A percentile compares a stretch with the other conserved stretches of the same genome.
Evolutionary conservation across 2,113 vertebrate species (phyloP).

Genomic region (Gavia stellata): DNA sequence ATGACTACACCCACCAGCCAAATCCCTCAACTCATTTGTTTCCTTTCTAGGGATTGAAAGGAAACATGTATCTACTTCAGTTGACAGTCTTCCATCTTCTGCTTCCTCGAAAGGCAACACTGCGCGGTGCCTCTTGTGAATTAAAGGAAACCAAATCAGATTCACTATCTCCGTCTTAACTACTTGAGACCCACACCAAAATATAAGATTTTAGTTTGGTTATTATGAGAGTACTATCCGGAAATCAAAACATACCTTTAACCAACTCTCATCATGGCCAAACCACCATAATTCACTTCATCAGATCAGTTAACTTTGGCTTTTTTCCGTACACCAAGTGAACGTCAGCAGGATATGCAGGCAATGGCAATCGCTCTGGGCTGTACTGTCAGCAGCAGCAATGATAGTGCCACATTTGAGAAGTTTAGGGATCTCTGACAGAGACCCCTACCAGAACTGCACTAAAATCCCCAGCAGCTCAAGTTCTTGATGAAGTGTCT

Average conservation of each 20-base stretch:
- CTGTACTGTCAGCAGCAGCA: not conserved
- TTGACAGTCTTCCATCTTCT: not conserved
- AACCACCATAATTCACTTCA: not conserved
- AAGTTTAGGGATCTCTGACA: not conserved
- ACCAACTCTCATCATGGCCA: not conserved
- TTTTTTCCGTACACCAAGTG: not conserved
- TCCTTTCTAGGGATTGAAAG: constrained; percentile 18
- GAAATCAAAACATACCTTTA: not conserved
- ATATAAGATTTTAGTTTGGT: not conserved
- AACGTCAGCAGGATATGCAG: not conserved
- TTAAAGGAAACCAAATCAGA: not conserved
- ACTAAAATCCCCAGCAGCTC: not conserved
- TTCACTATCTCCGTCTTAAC: not conserved
- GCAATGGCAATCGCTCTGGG: not conserved
- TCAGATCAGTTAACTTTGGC: not conserved
- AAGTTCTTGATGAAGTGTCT: not conserved
- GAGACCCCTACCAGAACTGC: not conserved
- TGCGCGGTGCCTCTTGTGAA: not conserved
- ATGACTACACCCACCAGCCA: not conserved
- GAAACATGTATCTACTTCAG: not conserved
- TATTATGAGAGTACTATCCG: not conserved
- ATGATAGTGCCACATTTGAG: not conserved
- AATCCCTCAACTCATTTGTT: not conserved
- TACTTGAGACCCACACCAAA: not conserved
- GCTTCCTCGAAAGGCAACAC: not conserved